Conservation (phyloP, 2,797 vertebrate genomes). For the Poeciliopsis infans region DNA sequence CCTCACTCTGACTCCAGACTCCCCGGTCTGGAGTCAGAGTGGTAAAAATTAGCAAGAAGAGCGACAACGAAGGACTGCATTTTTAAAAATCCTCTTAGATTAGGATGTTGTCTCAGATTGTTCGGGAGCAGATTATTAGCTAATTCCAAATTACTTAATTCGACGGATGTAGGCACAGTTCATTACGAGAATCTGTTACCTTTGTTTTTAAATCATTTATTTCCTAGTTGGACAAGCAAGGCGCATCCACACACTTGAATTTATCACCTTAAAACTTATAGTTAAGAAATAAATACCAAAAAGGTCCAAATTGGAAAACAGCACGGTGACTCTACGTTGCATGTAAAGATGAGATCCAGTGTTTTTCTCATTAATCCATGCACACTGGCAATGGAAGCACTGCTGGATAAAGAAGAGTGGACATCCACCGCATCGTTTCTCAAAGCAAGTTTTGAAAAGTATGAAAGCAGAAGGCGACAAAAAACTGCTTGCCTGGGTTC, state of each 20-base stretch:
- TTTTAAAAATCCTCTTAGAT: slow-evolving; percentile 6
- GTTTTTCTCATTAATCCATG: neutral
- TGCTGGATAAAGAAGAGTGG: neutral
- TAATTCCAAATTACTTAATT: neutral
- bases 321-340: neutral
- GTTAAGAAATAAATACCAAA: neutral
- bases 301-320: neutral
- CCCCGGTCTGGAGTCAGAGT: slow-evolving; percentile 22
- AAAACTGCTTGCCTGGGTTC: neutral
- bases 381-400: neutral
- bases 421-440: neutral
- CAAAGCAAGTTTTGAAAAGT: neutral
- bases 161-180: neutral
- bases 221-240: neutral
- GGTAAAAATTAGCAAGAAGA: slow-evolving; percentile 16
- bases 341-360: neutral
- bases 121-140: neutral
- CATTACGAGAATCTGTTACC: neutral
- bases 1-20: neutral
- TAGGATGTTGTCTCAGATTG: slow-evolving; percentile 1
- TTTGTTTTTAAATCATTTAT: neutral
- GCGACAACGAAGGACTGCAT: neutral
- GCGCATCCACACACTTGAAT: neutral
- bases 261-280: neutral
- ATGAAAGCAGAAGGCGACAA: neutral